Evolutionary conservation across 2,113 vertebrate species (phyloP).

Genomic region (Phalacrocorax aristotelis): DNA sequence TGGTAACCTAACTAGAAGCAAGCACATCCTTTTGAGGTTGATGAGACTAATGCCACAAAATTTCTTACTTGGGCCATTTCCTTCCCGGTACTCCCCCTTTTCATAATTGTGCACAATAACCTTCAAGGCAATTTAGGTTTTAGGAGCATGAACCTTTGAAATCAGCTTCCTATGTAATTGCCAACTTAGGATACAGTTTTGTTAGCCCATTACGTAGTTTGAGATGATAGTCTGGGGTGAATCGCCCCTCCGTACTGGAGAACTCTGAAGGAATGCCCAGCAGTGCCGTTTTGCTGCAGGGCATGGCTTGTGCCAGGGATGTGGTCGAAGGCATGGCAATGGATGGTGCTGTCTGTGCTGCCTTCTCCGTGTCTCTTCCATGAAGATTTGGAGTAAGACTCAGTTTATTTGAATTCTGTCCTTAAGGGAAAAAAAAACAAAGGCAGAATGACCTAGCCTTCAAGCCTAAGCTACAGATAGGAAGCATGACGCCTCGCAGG

Average conservation of each 20-base stretch:
- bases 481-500: neutral
- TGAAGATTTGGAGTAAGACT: neutral
- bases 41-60: neutral
- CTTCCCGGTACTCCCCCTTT: neutral
- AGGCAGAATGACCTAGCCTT: neutral
- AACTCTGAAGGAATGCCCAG: neutral
- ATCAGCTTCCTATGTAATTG: neutral
- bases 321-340: neutral
- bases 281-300: rapidly evolving
- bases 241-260: rapidly evolving
- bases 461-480: neutral
- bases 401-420: neutral
- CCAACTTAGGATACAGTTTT: neutral
- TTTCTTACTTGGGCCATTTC: neutral
- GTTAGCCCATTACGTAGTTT: rapidly evolving
- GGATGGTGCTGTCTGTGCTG: neutral
- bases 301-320: neutral
- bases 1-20: neutral
- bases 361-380: neutral
- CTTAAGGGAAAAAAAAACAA: neutral
- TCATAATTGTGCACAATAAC: neutral
- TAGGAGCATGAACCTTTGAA: neutral
- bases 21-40: neutral
- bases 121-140: neutral
- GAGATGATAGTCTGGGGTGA: neutral